Evolutionary conservation across 2,888 invertebrate genomes (phyloP).

Genomic region (Gasteruption jaculator): DNA sequence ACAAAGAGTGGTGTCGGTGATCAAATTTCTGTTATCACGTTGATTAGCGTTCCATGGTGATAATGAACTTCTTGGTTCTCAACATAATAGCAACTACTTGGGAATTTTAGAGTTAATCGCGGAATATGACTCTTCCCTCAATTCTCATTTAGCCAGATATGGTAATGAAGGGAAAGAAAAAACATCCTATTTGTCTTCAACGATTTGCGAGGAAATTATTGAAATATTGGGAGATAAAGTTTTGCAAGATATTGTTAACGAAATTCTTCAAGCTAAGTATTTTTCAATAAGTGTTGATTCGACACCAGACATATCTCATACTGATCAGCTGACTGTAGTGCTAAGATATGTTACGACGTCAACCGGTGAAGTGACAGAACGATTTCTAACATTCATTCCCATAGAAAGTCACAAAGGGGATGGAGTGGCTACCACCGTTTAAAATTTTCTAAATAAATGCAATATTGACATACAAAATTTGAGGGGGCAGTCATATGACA

Average conservation of each 20-base stretch:
- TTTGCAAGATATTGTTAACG: slow-evolving; percentile 1
- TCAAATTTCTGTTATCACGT: slow-evolving; percentile 27
- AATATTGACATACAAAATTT: slow-evolving; percentile 6
- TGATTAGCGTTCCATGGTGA: slow-evolving; percentile 32
- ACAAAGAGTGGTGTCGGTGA: slow-evolving; percentile 27
- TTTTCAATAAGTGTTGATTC: slow-evolving; percentile 14
- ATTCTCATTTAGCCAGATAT: slow-evolving; percentile 30
- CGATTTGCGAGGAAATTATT: slow-evolving; percentile 28
- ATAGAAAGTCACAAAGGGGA: slow-evolving; percentile 24
- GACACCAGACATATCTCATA: slow-evolving; percentile 14
- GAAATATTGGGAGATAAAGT: slow-evolving; percentile 25
- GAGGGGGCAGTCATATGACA: slow-evolving; percentile 16
- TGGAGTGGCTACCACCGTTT: too few species aligned
- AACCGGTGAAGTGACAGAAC: slow-evolving; percentile 18
- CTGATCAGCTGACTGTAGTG: slow-evolving; percentile 12
- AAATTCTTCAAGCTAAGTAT: slow-evolving; percentile 13
- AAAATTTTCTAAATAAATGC: not conserved
- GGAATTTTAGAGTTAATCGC: slow-evolving; percentile 33
- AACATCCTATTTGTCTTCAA: slow-evolving; percentile 26
- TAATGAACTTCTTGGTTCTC: slow-evolving; percentile 30
- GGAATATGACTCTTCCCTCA: slow-evolving; percentile 34
- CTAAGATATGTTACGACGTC: slow-evolving; percentile 9
- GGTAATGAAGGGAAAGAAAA: slow-evolving; percentile 26
- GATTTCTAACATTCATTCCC: slow-evolving; percentile 23
- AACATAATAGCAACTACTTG: slow-evolving; percentile 36